Evolutionary conservation across 1,140 invertebrate genomes (phyloP).

Genomic region (Drosophila quadrilineata): DNA sequence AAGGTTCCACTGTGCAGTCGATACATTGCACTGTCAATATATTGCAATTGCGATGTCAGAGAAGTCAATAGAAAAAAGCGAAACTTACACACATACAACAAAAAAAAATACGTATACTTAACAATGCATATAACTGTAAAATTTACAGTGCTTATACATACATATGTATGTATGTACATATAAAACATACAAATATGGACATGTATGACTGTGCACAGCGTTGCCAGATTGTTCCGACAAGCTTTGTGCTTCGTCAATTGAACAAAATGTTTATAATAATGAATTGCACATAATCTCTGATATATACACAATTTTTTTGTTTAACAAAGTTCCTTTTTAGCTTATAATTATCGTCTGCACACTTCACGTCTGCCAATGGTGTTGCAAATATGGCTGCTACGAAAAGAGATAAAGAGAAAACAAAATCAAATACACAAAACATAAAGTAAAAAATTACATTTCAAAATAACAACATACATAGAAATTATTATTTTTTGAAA

Average conservation of each 20-base stretch:
- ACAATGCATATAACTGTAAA: constrained; percentile 8
- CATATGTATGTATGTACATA: constrained; percentile 4
- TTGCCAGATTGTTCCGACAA: constrained; percentile 16
- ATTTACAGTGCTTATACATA: constrained; percentile 1
- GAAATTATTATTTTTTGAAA: constrained; percentile 48
- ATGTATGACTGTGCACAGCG: background rate
- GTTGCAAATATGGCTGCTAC: constrained; percentile 54
- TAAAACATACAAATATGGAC: background rate
- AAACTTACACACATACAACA: constrained; percentile 15
- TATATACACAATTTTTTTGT: too few species aligned
- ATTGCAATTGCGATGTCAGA: constrained; percentile 1
- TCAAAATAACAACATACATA: constrained; percentile 39
- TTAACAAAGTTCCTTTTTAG: constrained; percentile 22
- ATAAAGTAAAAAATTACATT: constrained; percentile 74
- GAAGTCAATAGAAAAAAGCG: constrained; percentile 17
- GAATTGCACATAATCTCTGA: constrained; percentile 11
- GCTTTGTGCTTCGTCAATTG: constrained; percentile 16
- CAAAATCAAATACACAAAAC: constrained; percentile 53
- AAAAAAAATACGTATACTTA: constrained; percentile 10
- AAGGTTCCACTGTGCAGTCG: constrained; percentile 12
- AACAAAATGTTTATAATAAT: constrained; percentile 7
- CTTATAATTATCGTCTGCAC: constrained; percentile 25
- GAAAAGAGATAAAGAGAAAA: constrained; percentile 45
- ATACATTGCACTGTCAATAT: background rate
- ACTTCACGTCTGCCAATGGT: constrained; percentile 13